Percentiles rank a stretch among this genome's conserved stretches.
phyloP scores from a whole-genome alignment of 2,797 vertebrate genomes.

The Gobio occitaniae region DNA sequence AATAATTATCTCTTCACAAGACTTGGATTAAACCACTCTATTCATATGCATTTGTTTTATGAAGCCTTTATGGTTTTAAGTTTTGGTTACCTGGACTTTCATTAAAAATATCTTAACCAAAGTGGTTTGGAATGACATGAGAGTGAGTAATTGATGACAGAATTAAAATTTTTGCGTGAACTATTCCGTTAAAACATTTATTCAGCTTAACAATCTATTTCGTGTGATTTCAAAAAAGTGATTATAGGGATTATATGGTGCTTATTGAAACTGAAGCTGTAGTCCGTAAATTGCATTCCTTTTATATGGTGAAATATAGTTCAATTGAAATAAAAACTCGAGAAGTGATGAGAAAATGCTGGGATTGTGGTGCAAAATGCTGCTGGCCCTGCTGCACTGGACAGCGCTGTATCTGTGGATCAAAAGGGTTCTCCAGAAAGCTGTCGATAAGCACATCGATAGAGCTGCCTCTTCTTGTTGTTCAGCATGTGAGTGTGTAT shows the following conservation, averaged over 20 bases:
- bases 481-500: conserved; percentile 36
- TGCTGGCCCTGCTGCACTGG: conserved; percentile 4
- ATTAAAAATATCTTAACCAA: background rate
- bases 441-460: conserved; percentile 63
- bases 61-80: background rate
- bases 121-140: background rate
- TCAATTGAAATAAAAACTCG: background rate
- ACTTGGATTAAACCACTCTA: background rate
- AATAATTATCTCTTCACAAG: background rate
- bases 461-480: conserved; percentile 24
- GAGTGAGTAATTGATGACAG: background rate
- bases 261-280: background rate
- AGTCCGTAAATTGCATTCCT: background rate
- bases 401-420: conserved; percentile 48
- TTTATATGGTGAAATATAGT: background rate
- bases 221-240: background rate
- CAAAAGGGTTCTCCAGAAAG: conserved; percentile 45
- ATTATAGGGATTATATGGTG: background rate
- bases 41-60: background rate
- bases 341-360: background rate
- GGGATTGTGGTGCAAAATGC: background rate
- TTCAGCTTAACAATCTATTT: background rate
- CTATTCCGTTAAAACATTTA: background rate
- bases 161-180: background rate
- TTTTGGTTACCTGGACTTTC: background rate